Evolutionary conservation across 2,797 vertebrate genomes (phyloP), one percentile per base, ranked within the genome.

Genomic region (Labroides dimidiatus): DNA sequence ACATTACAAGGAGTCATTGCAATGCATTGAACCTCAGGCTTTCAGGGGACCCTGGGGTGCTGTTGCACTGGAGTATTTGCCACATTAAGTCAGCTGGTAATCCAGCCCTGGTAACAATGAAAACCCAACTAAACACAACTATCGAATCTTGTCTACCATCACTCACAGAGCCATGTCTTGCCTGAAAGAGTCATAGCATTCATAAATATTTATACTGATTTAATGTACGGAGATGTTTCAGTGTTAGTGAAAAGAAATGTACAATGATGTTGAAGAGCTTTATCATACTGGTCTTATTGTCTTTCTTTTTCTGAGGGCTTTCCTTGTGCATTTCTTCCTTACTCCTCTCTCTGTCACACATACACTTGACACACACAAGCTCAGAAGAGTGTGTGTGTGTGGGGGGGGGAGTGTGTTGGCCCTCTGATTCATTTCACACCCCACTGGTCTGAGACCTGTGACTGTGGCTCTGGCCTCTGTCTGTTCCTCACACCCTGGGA

Each of bases 341-440:
- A 20, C 70, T n/a, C 36, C 43, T 62, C 33, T 20, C 33, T 24
- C 36, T 19, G 19, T 45, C 20, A 65, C 10, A 49, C 2, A 50
- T 19, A 56, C n/a, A 15, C n/a, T 15, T 14, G 49, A 57, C 41
- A 64, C 0, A 52, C 48, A 76, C 55, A 79, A 27, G 57, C 20
- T 3, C 44, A 52, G 23, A 66, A 64, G 57, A 36, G 45, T 72
- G 78, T 69, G 70, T 65, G 41, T 30, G 30, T 55, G 69, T 62
- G 56, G 61, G 72, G 51, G 36, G 64, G 65, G 68, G 69, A 74
- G 72, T 78, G 78, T 86, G 85, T 86, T 76, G 72, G 81, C 81
- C 81, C 82, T 81, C 63, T 67, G 81, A 82, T 92, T 92, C 84
- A 93, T 93, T 93, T 93, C 89, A 93, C 92, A 93, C 87, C 87